Conservation (phyloP, 2,797 vertebrate species). For the Octomys mimax region DNA sequence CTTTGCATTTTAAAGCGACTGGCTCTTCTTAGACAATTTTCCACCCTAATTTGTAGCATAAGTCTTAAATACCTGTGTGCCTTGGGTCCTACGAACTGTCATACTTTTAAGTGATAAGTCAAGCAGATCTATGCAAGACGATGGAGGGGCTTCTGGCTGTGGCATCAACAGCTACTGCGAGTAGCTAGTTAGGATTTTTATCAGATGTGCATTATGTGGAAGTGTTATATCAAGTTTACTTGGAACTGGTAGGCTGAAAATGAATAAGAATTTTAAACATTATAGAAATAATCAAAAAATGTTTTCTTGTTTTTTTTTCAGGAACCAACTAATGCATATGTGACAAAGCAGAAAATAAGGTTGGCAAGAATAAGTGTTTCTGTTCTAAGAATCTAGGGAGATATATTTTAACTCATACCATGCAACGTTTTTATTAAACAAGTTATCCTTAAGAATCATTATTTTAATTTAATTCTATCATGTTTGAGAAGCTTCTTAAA, state of each 20-base stretch:
- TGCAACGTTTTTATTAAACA: constrained; percentile 57
- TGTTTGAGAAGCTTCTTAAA: constrained; percentile 53
- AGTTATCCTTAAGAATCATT: constrained; percentile 45
- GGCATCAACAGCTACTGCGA: constrained; percentile 50
- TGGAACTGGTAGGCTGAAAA: background rate
- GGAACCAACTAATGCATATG: background rate
- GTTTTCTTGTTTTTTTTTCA: constrained; percentile 30
- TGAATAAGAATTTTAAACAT: constrained; percentile 43
- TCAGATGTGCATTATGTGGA: background rate
- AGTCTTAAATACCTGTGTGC: constrained; percentile 71
- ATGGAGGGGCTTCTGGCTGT: constrained; percentile 66
- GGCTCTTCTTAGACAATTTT: constrained; percentile 58
- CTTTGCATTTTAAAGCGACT: constrained; percentile 81
- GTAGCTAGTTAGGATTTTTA: constrained; percentile 45
- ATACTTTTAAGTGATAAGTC: constrained; percentile 75
- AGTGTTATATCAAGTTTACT: constrained; percentile 40
- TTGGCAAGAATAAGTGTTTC: constrained; percentile 54
- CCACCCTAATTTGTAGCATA: constrained; percentile 76
- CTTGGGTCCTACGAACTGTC: constrained; percentile 66
- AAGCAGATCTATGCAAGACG: constrained; percentile 65
- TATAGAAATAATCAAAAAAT: constrained; percentile 11
- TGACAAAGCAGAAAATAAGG: constrained; percentile 62
- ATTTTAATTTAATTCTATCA: constrained; percentile 46
- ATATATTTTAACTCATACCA: constrained; percentile 71
- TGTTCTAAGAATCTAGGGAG: constrained; percentile 61